Percentiles rank a stretch among this genome's conserved stretches.
phyloP scores from a whole-genome alignment of 2,888 invertebrate genomes.

The Tineola bisselliella region DNA sequence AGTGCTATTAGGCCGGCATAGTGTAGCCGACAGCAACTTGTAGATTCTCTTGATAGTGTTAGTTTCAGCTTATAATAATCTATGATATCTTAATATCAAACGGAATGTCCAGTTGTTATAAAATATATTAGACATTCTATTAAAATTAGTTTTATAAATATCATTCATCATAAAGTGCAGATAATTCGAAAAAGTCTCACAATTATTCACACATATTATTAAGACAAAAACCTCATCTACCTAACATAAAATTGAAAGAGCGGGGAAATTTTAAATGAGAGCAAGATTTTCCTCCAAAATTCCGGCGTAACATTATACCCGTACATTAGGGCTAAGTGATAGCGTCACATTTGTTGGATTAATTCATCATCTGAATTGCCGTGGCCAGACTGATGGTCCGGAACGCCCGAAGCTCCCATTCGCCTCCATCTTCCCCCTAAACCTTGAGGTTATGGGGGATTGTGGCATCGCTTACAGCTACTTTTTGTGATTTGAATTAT shows the following conservation, averaged over 20 bases:
- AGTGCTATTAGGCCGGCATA: too few species aligned
- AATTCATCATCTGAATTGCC: conserved; percentile 69
- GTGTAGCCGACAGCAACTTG: too few species aligned
- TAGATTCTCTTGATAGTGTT: too few species aligned
- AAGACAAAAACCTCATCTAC: conserved; percentile 15
- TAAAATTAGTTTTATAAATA: too few species aligned
- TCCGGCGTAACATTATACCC: conserved; percentile 65
- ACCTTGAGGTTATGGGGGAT: conserved; percentile 10
- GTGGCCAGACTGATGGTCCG: conserved; percentile 67
- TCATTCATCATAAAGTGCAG: too few species aligned
- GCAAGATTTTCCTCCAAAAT: conserved; percentile 34
- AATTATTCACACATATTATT: neutral
- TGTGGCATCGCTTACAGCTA: conserved; percentile 9
- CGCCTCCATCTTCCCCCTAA: conserved; percentile 15
- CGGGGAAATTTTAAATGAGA: conserved; percentile 38
- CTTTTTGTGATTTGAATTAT: conserved; percentile 1
- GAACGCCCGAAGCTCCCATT: conserved; percentile 38
- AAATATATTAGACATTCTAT: too few species aligned
- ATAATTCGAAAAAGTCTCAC: too few species aligned
- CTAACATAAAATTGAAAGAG: conserved; percentile 29
- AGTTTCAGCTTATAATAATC: too few species aligned
- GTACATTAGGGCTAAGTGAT: conserved; percentile 69
- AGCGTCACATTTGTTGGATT: conserved; percentile 69
- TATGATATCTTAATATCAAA: too few species aligned
- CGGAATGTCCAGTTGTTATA: too few species aligned